Conservation (phyloP, 2,888 invertebrate genomes). For the Gastrophysa polygoni region DNA sequence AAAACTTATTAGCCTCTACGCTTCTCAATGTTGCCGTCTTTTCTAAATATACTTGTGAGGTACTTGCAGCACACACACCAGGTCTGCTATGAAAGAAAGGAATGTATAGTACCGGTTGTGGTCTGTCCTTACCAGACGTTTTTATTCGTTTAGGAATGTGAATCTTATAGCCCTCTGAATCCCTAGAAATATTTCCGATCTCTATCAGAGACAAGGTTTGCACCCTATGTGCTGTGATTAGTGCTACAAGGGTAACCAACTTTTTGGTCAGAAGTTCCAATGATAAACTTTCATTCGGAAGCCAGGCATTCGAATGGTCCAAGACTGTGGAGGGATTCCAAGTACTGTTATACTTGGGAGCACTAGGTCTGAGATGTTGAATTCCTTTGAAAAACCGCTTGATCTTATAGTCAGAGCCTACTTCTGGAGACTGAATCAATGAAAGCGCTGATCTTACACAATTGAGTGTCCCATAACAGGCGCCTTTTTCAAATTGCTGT, state of each 20-base stretch:
- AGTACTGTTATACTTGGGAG: conserved; percentile 32
- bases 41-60: background rate
- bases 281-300: conserved; percentile 9
- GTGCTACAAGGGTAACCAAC: conserved; percentile 28
- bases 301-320: conserved; percentile 21
- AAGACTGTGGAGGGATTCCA: conserved; percentile 38
- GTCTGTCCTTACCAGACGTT: conserved; percentile 6
- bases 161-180: background rate
- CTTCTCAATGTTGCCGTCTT: background rate
- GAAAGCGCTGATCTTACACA: background rate
- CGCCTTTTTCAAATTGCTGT: background rate
- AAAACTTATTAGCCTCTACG: background rate
- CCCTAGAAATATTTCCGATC: conserved; percentile 3
- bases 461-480: background rate
- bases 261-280: conserved; percentile 28
- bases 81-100: background rate
- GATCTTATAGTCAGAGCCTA: conserved; percentile 12
- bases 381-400: conserved; percentile 36
- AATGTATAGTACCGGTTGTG: background rate
- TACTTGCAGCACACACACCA: background rate
- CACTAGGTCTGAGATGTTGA: conserved; percentile 30
- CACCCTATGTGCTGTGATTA: conserved; percentile 35
- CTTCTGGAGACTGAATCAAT: background rate
- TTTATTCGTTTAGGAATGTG: background rate
- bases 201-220: conserved; percentile 11